Conservation (phyloP, 1,140 invertebrate genomes). For the Dufourea novaeangliae region DNA sequence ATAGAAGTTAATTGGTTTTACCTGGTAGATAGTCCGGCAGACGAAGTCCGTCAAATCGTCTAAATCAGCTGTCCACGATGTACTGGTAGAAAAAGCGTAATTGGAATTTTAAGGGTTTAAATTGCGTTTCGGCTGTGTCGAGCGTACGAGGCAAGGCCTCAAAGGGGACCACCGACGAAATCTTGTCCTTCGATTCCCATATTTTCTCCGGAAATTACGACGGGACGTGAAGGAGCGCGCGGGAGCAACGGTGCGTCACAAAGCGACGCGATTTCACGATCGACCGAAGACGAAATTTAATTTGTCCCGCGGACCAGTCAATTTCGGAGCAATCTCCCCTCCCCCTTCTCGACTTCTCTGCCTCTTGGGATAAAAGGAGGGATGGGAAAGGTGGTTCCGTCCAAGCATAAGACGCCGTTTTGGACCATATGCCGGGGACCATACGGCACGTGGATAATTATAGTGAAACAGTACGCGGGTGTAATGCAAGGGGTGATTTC, state of each 20-base stretch:
- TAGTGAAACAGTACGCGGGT: slow-evolving; percentile 41
- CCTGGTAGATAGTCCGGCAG: no score
- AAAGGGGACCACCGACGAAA: slow-evolving; percentile 12
- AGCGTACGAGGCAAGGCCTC: background rate
- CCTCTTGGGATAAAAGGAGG: background rate
- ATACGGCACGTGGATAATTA: slow-evolving; percentile 55
- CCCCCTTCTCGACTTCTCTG: background rate
- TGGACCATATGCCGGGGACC: slow-evolving; percentile 71
- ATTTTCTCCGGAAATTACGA: slow-evolving; percentile 21
- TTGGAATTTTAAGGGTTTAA: background rate
- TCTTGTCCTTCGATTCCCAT: background rate
- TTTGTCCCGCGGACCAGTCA: slow-evolving; percentile 39
- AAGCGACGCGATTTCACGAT: slow-evolving; percentile 42
- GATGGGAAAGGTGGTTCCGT: slow-evolving; percentile 69
- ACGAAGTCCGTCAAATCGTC: background rate
- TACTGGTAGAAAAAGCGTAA: background rate
- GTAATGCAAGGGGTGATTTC: slow-evolving; percentile 31
- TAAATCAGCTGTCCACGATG: background rate
- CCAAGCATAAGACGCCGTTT: slow-evolving; percentile 66
- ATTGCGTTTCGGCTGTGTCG: background rate
- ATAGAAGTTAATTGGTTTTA: no score
- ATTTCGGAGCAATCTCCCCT: slow-evolving; percentile 34
- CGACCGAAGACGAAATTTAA: slow-evolving; percentile 39
- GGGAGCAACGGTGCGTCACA: slow-evolving; percentile 11
- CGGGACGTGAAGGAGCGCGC: background rate